These are phyloP conservation scores for Apomyelois bistriatella DNA, from an alignment of 2,888 invertebrate genomes.

Conservation along the genomic window DNA sequence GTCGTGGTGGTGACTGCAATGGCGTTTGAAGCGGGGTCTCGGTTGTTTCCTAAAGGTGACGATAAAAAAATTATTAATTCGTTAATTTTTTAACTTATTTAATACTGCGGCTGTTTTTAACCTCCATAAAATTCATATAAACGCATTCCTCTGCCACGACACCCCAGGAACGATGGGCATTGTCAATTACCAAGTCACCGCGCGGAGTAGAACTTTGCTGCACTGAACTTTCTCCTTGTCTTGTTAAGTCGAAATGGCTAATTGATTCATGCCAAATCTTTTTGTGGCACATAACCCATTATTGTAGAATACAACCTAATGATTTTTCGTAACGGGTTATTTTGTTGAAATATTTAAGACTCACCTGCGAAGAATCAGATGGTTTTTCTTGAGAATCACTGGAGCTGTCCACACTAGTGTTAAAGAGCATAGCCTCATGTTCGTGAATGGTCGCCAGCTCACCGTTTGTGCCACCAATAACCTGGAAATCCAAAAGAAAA, in stretches of 20 bases:
- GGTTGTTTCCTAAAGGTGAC: slow-evolving; percentile 46
- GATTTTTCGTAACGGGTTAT: too few relatives aligned
- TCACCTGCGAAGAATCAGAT: slow-evolving; percentile 65
- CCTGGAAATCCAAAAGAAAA: slow-evolving; percentile 32
- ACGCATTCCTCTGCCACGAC: neutral
- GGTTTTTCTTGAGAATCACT: slow-evolving; percentile 79
- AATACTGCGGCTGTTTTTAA: too few relatives aligned
- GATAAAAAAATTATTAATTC: neutral
- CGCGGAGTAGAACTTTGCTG: too few relatives aligned
- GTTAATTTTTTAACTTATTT: neutral
- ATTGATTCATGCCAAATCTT: too few relatives aligned
- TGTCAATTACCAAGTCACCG: too few relatives aligned
- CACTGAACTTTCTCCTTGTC: too few relatives aligned
- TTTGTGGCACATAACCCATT: too few relatives aligned
- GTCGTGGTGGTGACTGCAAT: slow-evolving; percentile 56
- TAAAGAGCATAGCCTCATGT: slow-evolving; percentile 94
- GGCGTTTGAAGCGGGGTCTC: slow-evolving; percentile 63
- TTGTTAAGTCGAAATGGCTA: too few relatives aligned
- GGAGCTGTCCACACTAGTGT: slow-evolving; percentile 82
- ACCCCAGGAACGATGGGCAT: neutral
- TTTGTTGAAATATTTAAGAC: too few relatives aligned
- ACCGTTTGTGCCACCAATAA: slow-evolving; percentile 65
- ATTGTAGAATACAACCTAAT: too few relatives aligned
- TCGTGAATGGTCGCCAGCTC: slow-evolving; percentile 97
- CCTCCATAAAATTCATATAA: too few relatives aligned